Evolutionary conservation across 2,888 invertebrate genomes (phyloP).

Genomic region (Archips crataeganus): DNA sequence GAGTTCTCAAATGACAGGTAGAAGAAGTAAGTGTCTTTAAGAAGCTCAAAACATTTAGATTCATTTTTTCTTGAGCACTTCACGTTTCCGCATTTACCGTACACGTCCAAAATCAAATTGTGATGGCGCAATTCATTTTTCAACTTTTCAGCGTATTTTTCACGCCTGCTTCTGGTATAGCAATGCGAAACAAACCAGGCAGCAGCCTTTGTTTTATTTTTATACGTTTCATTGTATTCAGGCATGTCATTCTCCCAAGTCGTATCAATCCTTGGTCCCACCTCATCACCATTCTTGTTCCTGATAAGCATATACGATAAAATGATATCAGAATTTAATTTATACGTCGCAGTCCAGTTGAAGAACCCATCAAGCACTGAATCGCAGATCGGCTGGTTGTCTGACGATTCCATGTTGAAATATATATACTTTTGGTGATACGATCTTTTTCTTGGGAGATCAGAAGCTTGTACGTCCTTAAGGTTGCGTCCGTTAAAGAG

Average conservation of each 20-base stretch:
- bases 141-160: conserved; percentile 47
- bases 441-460: background rate
- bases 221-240: conserved; percentile 52
- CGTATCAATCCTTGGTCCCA: conserved; percentile 62
- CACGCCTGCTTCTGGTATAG: conserved; percentile 50
- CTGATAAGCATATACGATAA: conserved; percentile 45
- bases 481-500: background rate
- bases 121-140: conserved; percentile 49
- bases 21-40: conserved; percentile 62
- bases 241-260: conserved; percentile 61
- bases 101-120: conserved; percentile 57
- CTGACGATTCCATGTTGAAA: conserved; percentile 46
- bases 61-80: conserved; percentile 49
- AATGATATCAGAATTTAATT: conserved; percentile 46
- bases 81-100: conserved; percentile 57
- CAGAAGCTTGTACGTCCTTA: background rate
- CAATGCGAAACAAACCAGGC: conserved; percentile 65
- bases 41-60: conserved; percentile 49
- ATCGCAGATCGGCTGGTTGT: conserved; percentile 46
- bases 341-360: conserved; percentile 51
- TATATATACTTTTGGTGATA: conserved; percentile 47
- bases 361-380: conserved; percentile 46
- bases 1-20: conserved; percentile 68
- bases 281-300: conserved; percentile 51
- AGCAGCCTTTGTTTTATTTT: conserved; percentile 53